Percentiles rank a stretch among this genome's conserved stretches.
These are phyloP conservation scores for Corydoras maculifer DNA, from an alignment of 2,113 vertebrate genomes.

Conservation along the genomic window DNA sequence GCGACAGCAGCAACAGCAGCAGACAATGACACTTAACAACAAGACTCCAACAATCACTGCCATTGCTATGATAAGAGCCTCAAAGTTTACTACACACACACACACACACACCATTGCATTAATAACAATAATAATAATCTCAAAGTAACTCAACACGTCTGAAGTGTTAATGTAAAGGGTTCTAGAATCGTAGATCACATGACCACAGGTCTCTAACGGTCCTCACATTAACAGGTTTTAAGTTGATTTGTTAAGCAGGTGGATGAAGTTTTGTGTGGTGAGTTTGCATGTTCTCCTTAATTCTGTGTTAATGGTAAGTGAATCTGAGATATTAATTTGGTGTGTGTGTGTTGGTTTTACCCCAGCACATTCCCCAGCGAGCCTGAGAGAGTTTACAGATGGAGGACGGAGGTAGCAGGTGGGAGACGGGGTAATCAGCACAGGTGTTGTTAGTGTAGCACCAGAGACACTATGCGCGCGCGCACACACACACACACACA, in stretches of 20 bases:
- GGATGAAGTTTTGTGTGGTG: too few species aligned
- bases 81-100: slow-evolving; percentile 73
- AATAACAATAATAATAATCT: too few species aligned
- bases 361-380: slow-evolving; percentile 82
- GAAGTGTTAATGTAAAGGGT: too few species aligned
- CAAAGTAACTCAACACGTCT: too few species aligned
- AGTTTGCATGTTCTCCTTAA: too few species aligned
- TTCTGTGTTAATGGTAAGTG: too few species aligned
- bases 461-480: slow-evolving; percentile 75
- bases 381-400: slow-evolving; percentile 69
- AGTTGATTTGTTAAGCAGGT: too few species aligned
- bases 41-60: slow-evolving; percentile 65
- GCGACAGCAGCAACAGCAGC: slow-evolving; percentile 78
- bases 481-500: slow-evolving; percentile 5
- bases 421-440: slow-evolving; percentile 74
- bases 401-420: slow-evolving; percentile 67
- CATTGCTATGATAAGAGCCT: slow-evolving; percentile 75
- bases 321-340: too few species aligned
- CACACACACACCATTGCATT: not conserved
- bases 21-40: slow-evolving; percentile 59
- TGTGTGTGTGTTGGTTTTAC: slow-evolving; percentile 49
- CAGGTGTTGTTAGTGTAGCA: slow-evolving; percentile 71
- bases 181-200: too few species aligned
- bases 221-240: too few species aligned
- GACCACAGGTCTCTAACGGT: too few species aligned